These are phyloP conservation scores for Platygyra sinensis DNA, from an alignment of 64 coral and sea anemone genomes.

Conservation along the genomic window DNA sequence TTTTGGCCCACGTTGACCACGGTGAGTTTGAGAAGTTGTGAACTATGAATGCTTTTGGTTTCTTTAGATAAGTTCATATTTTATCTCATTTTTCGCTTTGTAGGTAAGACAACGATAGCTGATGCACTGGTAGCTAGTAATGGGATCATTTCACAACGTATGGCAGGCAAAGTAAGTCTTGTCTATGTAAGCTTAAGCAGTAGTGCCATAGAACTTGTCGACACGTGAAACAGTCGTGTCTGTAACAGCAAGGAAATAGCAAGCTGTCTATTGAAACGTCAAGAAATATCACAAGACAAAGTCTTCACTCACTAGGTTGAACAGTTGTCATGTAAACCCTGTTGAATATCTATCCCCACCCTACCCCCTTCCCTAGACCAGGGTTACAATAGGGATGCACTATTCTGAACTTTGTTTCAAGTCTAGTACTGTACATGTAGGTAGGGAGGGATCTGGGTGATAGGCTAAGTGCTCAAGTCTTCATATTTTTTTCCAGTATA, in stretches of 20 bases:
- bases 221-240: no score
- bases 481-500: no score
- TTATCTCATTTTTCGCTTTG: not conserved
- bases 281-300: not conserved
- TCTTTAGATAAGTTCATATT: not conserved
- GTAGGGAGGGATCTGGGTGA: no score
- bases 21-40: slow-evolving; percentile 49
- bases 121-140: slow-evolving; percentile 98
- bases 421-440: not conserved
- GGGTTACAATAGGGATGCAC: not conserved
- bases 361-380: not conserved
- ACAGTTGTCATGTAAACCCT: not conserved
- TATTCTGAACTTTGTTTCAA: not conserved
- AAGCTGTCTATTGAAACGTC: no score
- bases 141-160: slow-evolving; percentile 91
- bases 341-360: not conserved
- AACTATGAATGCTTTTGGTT: not conserved
- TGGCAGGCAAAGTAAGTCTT: slow-evolving; percentile 87
- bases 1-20: slow-evolving; percentile 97
- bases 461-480: no score
- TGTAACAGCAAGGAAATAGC: no score
- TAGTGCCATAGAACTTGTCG: no score
- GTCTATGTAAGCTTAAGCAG: no score
- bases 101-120: slow-evolving; percentile 98
- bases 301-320: not conserved